Base-by-base conservation (phyloP, 2,113 vertebrate genomes). In the Heterotis niloticus region DNA sequence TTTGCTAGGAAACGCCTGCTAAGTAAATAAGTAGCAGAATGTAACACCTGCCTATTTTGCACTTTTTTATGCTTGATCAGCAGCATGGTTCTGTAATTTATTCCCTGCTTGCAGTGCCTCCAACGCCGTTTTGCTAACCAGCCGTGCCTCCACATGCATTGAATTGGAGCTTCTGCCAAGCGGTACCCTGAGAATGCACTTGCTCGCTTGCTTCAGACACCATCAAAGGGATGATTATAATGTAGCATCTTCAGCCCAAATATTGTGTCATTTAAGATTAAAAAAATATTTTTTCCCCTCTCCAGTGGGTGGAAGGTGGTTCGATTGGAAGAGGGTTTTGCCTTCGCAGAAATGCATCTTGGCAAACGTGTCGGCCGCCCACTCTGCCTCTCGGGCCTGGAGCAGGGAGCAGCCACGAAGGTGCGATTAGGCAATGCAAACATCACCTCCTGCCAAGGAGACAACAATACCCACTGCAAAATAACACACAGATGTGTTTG, bases 181-280 rank as follows among this genome's bases (percentile, higher is more conserved):
- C 26, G 71, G 71, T 54, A 28, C 54, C 71, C 70, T 51, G n/a
- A 1, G 23, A 23, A 51, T 74, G n/a, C 4, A 20, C 24, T 74
- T 26, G 57, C 26, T 74, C 71, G 57, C 26, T 74, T 24, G 24
- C 71, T 54, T 23, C 28, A 57, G n/a, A 74, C 56, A 74, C 52
- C 52, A 74, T 74, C 52, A 74, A 74, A 74, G 34, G 71, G 52
- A 24, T 59, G 71, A 74, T 74, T 74, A 57, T 57, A 74, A 74
- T 59, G 54, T 17, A 5, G 54, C 24, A 9, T 51, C n/a, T 74
- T 24, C 71, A 74, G 54, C 71, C 54, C 71, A 74, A 74, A 74
- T 74, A 74, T 74, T 74, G 71, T 62, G 59, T 29, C 71, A 57
- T 74, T 74, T 74, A 16, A 26, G 24, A 24, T 54, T 56, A 51